Evolutionary conservation across 2,888 invertebrate species (phyloP).

Genomic region (Sminthurides aquaticus): DNA sequence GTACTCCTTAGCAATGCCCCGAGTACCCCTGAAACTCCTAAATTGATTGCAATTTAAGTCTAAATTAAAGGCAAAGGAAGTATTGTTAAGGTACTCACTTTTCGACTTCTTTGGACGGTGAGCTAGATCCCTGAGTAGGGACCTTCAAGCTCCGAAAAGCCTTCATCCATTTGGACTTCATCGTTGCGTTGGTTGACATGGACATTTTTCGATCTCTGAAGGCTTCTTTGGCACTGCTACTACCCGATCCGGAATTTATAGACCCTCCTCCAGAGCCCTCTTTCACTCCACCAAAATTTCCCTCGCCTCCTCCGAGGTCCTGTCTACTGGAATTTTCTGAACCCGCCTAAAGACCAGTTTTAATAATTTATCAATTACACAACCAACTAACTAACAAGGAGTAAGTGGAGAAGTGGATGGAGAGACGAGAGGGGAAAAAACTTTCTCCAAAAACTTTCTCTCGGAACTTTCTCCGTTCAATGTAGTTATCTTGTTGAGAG

Average conservation of each 20-base stretch:
- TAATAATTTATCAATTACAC: too few relatives aligned
- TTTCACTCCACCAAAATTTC: not conserved
- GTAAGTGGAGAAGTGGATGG: too few relatives aligned
- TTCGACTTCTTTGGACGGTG: conserved; percentile 52
- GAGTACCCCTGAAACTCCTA: too few relatives aligned
- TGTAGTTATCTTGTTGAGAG: too few relatives aligned
- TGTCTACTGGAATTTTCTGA: not conserved
- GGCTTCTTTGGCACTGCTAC: not conserved
- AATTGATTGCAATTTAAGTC: too few relatives aligned
- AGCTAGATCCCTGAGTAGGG: conserved; percentile 43
- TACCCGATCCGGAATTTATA: not conserved
- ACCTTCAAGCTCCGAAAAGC: conserved; percentile 91
- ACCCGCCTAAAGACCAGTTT: not conserved
- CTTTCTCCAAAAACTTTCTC: too few relatives aligned
- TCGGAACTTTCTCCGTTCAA: too few relatives aligned
- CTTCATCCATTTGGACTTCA: conserved; percentile 96
- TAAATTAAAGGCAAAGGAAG: too few relatives aligned
- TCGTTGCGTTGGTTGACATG: conserved; percentile 65
- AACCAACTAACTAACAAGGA: too few relatives aligned
- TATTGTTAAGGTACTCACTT: conserved; percentile 55
- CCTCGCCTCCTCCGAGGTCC: not conserved
- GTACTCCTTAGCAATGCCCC: too few relatives aligned
- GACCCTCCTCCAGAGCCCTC: not conserved
- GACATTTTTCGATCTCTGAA: conserved; percentile 69
- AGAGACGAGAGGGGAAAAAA: too few relatives aligned